Evolutionary conservation across 2,888 invertebrate genomes (phyloP).

Genomic region (Erebia ligea): DNA sequence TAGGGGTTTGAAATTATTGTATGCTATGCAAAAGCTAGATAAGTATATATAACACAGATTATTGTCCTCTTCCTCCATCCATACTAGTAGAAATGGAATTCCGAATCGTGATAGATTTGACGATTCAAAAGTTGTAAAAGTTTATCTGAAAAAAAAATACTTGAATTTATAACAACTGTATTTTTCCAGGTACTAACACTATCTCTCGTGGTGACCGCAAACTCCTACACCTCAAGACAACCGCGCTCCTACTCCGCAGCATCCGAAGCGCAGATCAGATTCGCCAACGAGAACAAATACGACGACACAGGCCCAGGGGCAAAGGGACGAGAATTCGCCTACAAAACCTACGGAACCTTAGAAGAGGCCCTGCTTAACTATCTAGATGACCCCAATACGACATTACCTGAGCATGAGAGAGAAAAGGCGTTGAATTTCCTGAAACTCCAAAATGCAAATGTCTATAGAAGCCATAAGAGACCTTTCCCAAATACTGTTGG

Average conservation of each 20-base stretch:
- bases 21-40: no score
- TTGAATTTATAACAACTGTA: neutral
- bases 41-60: no score
- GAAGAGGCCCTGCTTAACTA: constrained; percentile 68
- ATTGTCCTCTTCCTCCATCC: no score
- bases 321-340: constrained; percentile 60
- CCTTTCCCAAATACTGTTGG: constrained; percentile 51
- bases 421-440: constrained; percentile 48
- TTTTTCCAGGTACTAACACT: constrained; percentile 30
- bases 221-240: constrained; percentile 15
- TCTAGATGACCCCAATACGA: constrained; percentile 70
- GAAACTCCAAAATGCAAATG: constrained; percentile 3
- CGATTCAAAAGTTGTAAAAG: no score
- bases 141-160: no score
- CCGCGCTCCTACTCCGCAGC: constrained; percentile 55
- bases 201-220: constrained; percentile 28
- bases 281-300: constrained; percentile 73
- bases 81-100: no score
- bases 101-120: no score
- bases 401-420: constrained; percentile 64
- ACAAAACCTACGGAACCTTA: constrained; percentile 63
- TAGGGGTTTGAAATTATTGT: no score
- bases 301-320: constrained; percentile 78
- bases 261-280: constrained; percentile 66
- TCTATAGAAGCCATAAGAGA: constrained; percentile 30